Percentiles rank a stretch among this genome's conserved stretches.
Conservation (phyloP, 2,888 invertebrate species). For the Schizaphis graminum region DNA sequence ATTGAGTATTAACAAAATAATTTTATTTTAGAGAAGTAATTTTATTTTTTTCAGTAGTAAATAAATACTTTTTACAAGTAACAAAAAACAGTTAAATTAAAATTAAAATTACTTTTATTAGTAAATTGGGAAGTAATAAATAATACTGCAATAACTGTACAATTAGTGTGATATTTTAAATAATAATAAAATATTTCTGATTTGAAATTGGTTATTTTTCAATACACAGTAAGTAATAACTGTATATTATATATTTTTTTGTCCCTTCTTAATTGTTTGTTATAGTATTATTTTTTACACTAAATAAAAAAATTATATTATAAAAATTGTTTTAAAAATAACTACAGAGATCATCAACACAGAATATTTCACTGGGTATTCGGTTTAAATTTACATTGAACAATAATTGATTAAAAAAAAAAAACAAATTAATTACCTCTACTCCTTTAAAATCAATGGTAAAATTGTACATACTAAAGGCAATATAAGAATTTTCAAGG, state of each 20-base stretch:
- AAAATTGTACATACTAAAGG: no score
- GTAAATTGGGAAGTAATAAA: not conserved
- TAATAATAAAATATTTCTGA: not conserved
- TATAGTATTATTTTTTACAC: not conserved
- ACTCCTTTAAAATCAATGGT: no score
- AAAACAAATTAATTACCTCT: no score
- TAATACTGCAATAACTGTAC: not conserved
- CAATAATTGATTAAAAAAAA: no score
- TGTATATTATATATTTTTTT: not conserved
- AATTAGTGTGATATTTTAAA: not conserved
- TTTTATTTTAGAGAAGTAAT: not conserved
- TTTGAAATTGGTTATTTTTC: not conserved
- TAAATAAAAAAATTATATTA: not conserved
- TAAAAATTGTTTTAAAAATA: not conserved
- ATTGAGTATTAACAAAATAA: not conserved
- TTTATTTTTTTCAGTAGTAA: not conserved
- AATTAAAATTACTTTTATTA: not conserved
- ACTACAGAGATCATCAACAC: not conserved
- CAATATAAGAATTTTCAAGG: no score
- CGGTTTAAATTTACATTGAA: not conserved
- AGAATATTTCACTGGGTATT: not conserved
- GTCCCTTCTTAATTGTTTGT: not conserved
- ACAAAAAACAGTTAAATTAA: not conserved
- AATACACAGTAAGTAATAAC: not conserved
- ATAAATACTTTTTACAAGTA: not conserved